These are phyloP conservation scores for Noctua janthina DNA, from an alignment of 2,888 invertebrate species.

Conservation along the genomic window DNA sequence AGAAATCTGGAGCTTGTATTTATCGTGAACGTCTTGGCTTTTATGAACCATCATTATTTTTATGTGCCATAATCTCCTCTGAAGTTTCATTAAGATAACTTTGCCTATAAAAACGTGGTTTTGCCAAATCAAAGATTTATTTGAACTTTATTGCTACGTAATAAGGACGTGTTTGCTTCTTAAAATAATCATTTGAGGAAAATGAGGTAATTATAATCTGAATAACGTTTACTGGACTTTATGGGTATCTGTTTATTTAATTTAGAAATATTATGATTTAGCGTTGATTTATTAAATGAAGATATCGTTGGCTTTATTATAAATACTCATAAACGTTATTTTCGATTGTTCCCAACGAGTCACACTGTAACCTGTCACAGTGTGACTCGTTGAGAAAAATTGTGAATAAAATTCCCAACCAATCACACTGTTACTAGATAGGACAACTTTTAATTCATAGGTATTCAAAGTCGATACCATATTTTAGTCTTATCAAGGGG, in stretches of 20 bases:
- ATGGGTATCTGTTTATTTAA: slow-evolving; percentile 43
- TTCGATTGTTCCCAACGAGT: too few species aligned
- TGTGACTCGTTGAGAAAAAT: too few species aligned
- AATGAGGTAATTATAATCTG: slow-evolving; percentile 38
- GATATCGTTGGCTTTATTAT: neutral
- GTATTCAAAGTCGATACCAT: neutral
- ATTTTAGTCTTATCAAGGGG: neutral
- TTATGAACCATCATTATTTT: slow-evolving; percentile 76
- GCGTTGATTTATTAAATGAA: slow-evolving; percentile 23
- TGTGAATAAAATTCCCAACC: too few species aligned
- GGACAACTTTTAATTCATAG: too few species aligned
- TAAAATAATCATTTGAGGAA: slow-evolving; percentile 25
- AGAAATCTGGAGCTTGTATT: slow-evolving; percentile 69
- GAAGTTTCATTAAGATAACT: slow-evolving; percentile 74
- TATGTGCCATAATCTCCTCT: slow-evolving; percentile 70
- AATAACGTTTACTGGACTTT: slow-evolving; percentile 29
- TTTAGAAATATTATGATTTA: slow-evolving; percentile 19
- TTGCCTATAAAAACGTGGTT: slow-evolving; percentile 61
- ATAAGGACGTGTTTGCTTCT: slow-evolving; percentile 43
- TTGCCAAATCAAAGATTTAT: slow-evolving; percentile 54
- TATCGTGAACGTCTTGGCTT: slow-evolving; percentile 65
- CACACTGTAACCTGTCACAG: too few species aligned
- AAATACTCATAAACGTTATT: too few species aligned
- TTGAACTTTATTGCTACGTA: slow-evolving; percentile 60
- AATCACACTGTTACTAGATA: too few species aligned